A percentile compares a stretch with the other conserved stretches of the same genome.
Evolutionary conservation across 92 coral and sea anemone species (phyloP).

Genomic region (Phenganax stokvisi): DNA sequence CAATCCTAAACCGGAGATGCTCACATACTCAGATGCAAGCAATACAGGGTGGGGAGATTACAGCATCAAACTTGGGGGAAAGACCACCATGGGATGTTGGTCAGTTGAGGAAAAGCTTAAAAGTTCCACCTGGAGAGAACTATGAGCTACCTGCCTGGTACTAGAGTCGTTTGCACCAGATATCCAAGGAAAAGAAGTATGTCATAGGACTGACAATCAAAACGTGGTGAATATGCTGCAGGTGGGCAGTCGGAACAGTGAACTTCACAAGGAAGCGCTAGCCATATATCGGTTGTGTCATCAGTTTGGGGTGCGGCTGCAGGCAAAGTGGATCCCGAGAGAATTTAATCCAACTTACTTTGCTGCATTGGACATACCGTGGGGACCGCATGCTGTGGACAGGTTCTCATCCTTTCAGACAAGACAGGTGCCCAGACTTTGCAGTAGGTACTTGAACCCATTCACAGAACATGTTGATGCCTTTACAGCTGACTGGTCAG

Average conservation of each 20-base stretch:
- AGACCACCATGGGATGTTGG: slow-evolving; percentile 55
- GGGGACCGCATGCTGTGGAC: not conserved
- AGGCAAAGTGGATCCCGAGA: slow-evolving; percentile 39
- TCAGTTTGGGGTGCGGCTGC: slow-evolving; percentile 42
- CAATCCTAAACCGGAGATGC: slow-evolving; percentile 52
- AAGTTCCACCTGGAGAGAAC: slow-evolving; percentile 56
- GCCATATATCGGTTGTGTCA: slow-evolving; percentile 47
- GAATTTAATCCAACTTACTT: not conserved
- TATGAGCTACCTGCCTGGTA: slow-evolving; percentile 45
- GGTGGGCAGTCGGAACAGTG: slow-evolving; percentile 48
- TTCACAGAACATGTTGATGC: not conserved
- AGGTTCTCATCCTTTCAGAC: not conserved
- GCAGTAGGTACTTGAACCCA: not conserved
- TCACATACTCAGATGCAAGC: slow-evolving; percentile 52
- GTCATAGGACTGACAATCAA: slow-evolving; percentile 54
- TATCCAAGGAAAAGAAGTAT: slow-evolving; percentile 39
- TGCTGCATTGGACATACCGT: not conserved
- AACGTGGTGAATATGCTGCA: slow-evolving; percentile 48
- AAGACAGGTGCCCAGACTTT: not conserved
- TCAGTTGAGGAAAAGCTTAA: slow-evolving; percentile 36
- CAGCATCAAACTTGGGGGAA: slow-evolving; percentile 44
- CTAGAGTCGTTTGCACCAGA: slow-evolving; percentile 44
- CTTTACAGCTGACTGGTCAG: not conserved
- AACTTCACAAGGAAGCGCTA: slow-evolving; percentile 56
- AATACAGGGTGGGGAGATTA: slow-evolving; percentile 11